These are phyloP conservation scores for Antennarius striatus DNA, from an alignment of 2,113 vertebrate species.

Conservation along the genomic window DNA sequence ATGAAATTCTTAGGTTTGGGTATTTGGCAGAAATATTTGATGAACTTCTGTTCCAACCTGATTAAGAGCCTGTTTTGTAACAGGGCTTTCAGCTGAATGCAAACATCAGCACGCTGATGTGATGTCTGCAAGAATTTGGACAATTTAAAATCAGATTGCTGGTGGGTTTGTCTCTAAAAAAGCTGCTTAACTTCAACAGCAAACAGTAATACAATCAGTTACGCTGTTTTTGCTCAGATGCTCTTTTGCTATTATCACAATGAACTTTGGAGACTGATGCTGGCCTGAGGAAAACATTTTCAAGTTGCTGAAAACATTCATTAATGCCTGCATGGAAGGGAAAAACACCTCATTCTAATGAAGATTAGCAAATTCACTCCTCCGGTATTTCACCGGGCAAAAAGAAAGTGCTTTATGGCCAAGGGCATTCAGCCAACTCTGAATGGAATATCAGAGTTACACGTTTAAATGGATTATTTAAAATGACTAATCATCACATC, in stretches of 20 bases:
- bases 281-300: too few species aligned
- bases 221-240: constrained; percentile 1
- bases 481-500: constrained; percentile 29
- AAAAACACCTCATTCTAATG: too few species aligned
- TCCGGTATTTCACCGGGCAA: not conserved
- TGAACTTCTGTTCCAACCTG: too few species aligned
- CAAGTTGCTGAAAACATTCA: too few species aligned
- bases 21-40: not conserved
- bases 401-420: not conserved
- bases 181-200: constrained; percentile 9
- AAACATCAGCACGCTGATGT: not conserved
- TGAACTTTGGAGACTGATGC: too few species aligned
- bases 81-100: too few species aligned
- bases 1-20: too few species aligned
- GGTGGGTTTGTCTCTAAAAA: not conserved
- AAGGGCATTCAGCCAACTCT: constrained; percentile 23
- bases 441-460: constrained; percentile 7
- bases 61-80: too few species aligned
- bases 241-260: too few species aligned
- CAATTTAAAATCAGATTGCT: constrained; percentile 2
- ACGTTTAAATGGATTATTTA: constrained; percentile 27
- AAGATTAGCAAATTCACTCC: not conserved
- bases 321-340: too few species aligned
- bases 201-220: not conserved
- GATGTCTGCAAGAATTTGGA: not conserved